Conservation (phyloP, 2,113 vertebrate species). For the Pluvialis apricaria region DNA sequence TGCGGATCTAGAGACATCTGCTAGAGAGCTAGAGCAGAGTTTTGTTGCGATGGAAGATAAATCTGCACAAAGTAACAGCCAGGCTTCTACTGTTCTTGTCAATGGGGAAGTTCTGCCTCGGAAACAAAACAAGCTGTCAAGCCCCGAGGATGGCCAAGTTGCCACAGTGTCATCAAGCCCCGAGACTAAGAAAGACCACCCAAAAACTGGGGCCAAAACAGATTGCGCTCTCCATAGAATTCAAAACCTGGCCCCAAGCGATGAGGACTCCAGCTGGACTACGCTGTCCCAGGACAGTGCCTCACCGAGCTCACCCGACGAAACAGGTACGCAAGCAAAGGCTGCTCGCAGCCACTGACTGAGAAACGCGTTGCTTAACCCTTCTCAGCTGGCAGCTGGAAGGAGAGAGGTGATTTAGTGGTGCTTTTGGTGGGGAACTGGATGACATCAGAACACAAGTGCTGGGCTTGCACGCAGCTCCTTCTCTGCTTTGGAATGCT, state of each 20-base stretch:
- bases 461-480: background rate
- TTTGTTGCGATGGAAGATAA: constrained; percentile 65
- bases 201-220: constrained; percentile 87
- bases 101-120: constrained; percentile 68
- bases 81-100: constrained; percentile 39
- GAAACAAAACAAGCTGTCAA: constrained; percentile 70
- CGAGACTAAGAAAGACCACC: constrained; percentile 86
- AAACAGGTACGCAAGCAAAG: constrained; percentile 78
- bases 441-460: background rate
- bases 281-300: constrained; percentile 94
- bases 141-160: constrained; percentile 80
- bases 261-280: constrained; percentile 98
- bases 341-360: rapidly evolving
- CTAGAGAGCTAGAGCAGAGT: constrained; percentile 69
- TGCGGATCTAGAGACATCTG: constrained; percentile 80
- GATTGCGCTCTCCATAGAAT: constrained; percentile 84
- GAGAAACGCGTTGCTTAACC: background rate
- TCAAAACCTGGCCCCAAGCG: constrained; percentile 90
- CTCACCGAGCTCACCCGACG: constrained; percentile 84
- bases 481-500: background rate
- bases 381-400: background rate
- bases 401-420: background rate
- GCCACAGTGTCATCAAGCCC: constrained; percentile 84
- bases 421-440: background rate
- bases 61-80: constrained; percentile 61